These are phyloP conservation scores for Cataglyphis rosenhaueri DNA, from an alignment of 2,888 invertebrate genomes.

Conservation along the genomic window DNA sequence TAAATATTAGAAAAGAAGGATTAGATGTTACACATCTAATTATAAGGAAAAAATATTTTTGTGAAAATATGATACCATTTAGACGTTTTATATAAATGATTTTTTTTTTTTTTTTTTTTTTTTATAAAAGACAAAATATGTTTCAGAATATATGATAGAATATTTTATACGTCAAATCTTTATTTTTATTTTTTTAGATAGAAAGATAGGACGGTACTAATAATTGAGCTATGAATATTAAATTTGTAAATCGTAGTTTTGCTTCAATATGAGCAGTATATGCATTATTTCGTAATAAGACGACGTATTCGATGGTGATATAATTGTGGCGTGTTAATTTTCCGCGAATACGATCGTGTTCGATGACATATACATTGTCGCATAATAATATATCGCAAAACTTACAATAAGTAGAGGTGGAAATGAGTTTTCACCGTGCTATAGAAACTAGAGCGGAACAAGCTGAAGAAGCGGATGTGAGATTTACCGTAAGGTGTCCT, in stretches of 20 bases:
- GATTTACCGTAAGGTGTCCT: constrained; percentile 57
- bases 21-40: neutral
- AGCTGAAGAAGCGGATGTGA: constrained; percentile 36
- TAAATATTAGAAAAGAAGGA: neutral
- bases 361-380: constrained; percentile 32
- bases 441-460: constrained; percentile 65
- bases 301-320: neutral
- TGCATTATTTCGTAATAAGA: constrained; percentile 22
- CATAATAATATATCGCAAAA: constrained; percentile 51
- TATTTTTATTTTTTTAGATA: neutral
- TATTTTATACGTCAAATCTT: constrained; percentile 1
- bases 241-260: constrained; percentile 13
- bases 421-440: constrained; percentile 61
- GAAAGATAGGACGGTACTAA: neutral
- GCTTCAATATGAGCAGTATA: neutral
- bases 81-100: no score
- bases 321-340: constrained; percentile 65
- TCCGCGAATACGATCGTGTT: constrained; percentile 43
- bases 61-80: neutral
- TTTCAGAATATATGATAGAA: neutral
- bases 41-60: neutral
- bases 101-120: neutral
- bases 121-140: neutral
- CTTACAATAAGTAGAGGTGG: constrained; percentile 10
- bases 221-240: constrained; percentile 6